These are phyloP conservation scores for Tortrix viridana DNA, from an alignment of 2,888 invertebrate species.

Conservation along the genomic window DNA sequence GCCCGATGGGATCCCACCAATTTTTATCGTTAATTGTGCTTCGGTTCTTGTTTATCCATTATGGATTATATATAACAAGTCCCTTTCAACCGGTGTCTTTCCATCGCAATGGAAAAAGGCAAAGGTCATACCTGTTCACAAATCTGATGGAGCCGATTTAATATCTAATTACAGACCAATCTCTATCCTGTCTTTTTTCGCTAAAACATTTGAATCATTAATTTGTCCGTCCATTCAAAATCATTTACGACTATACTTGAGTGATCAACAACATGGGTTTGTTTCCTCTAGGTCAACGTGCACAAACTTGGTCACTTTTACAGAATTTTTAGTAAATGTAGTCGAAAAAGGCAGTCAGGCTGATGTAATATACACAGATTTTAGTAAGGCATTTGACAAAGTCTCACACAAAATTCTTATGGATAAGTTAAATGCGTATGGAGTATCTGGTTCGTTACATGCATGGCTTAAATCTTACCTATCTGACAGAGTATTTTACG, in stretches of 20 bases:
- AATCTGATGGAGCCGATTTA: not conserved
- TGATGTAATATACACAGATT: too few species aligned
- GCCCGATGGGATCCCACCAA: too few species aligned
- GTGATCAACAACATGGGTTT: conserved; percentile 22
- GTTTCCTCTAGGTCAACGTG: conserved; percentile 17
- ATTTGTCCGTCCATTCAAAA: conserved; percentile 9
- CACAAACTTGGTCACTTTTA: conserved; percentile 7
- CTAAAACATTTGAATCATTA: conserved; percentile 24
- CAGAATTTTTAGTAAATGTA: not conserved
- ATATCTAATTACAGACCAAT: conserved; percentile 29
- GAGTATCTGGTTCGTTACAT: too few species aligned
- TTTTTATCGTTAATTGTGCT: not conserved
- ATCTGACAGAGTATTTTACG: too few species aligned
- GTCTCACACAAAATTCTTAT: too few species aligned
- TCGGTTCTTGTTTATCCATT: not conserved
- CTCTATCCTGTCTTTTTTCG: conserved; percentile 20
- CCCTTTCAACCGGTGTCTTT: conserved; percentile 16
- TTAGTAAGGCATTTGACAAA: too few species aligned
- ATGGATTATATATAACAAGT: conserved; percentile 12
- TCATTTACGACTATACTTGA: conserved; percentile 16
- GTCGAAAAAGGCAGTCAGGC: too few species aligned
- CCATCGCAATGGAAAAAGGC: conserved; percentile 21
- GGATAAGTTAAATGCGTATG: too few species aligned
- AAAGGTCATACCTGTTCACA: conserved; percentile 17
- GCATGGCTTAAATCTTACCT: too few species aligned